Conservation (phyloP, 1,140 invertebrate genomes). For the Nasonia longicornis region DNA sequence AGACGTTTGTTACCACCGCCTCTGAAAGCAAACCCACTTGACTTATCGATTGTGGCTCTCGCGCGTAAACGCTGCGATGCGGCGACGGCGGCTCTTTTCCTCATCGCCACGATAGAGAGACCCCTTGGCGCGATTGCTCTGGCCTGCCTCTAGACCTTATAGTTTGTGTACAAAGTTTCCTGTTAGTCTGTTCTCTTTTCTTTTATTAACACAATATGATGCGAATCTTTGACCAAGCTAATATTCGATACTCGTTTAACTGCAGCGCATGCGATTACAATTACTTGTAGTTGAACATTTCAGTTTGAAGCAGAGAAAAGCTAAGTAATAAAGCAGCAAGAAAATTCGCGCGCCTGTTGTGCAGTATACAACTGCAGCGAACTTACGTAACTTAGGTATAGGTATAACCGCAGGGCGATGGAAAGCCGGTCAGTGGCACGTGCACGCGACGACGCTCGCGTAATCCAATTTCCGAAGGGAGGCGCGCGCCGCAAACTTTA, state of each 20-base stretch:
- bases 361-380: not conserved
- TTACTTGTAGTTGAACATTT: not conserved
- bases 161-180: conserved; percentile 24
- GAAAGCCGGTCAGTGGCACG: conserved; percentile 39
- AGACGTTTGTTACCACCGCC: conserved; percentile 57
- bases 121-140: not conserved
- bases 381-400: not conserved
- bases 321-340: not conserved
- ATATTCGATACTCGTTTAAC: too few species aligned
- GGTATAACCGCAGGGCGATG: not conserved
- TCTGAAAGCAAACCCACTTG: conserved; percentile 60
- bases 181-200: not conserved
- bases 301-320: not conserved
- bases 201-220: not conserved
- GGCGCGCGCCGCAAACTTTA: not conserved
- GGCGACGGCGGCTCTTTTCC: conserved; percentile 32
- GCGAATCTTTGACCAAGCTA: too few species aligned
- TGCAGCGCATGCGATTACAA: too few species aligned
- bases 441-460: conserved; percentile 26
- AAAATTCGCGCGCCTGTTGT: not conserved
- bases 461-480: conserved; percentile 33
- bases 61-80: conserved; percentile 28
- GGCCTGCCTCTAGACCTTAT: not conserved
- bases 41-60: conserved; percentile 51
- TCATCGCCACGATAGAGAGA: conserved; percentile 5